phyloP scores from a whole-genome alignment of 2,797 vertebrate species.

The Hipposideros larvatus region DNA sequence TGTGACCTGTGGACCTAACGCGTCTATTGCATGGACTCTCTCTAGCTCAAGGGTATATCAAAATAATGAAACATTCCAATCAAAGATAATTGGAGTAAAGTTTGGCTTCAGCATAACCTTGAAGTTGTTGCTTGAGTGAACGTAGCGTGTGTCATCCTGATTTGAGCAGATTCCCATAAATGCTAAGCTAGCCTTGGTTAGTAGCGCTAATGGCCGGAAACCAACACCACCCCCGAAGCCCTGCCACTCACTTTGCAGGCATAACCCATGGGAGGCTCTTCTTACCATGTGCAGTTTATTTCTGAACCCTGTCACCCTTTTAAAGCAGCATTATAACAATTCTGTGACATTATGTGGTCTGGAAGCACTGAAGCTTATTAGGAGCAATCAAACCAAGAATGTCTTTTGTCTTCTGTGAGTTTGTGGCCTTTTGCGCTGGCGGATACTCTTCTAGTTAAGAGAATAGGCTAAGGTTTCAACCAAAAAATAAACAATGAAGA shows the following conservation, averaged over 20 bases:
- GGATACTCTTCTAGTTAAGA: constrained; percentile 52
- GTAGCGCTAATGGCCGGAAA: constrained; percentile 72
- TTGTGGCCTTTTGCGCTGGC: constrained; percentile 51
- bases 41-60: constrained; percentile 42
- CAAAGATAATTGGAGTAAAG: constrained; percentile 58
- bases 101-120: constrained; percentile 69
- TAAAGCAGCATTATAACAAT: constrained; percentile 77
- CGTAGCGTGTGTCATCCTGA: constrained; percentile 13
- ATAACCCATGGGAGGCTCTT: constrained; percentile 70
- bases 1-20: constrained; percentile 39
- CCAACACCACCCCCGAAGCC: constrained; percentile 60
- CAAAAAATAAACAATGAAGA: background rate
- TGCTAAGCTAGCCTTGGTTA: constrained; percentile 77
- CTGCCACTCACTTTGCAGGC: constrained; percentile 54
- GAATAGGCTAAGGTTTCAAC: constrained; percentile 16
- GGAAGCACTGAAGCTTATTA: constrained; percentile 72
- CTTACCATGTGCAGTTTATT: constrained; percentile 74
- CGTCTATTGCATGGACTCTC: background rate
- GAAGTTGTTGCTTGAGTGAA: constrained; percentile 45
- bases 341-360: constrained; percentile 74
- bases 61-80: constrained; percentile 56
- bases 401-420: constrained; percentile 69
- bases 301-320: constrained; percentile 78
- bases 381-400: constrained; percentile 66
- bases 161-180: constrained; percentile 63